A percentile compares a stretch with the other conserved stretches of the same genome.
Evolutionary conservation across 2,888 invertebrate genomes (phyloP).

Genomic region (Drosophila robusta): DNA sequence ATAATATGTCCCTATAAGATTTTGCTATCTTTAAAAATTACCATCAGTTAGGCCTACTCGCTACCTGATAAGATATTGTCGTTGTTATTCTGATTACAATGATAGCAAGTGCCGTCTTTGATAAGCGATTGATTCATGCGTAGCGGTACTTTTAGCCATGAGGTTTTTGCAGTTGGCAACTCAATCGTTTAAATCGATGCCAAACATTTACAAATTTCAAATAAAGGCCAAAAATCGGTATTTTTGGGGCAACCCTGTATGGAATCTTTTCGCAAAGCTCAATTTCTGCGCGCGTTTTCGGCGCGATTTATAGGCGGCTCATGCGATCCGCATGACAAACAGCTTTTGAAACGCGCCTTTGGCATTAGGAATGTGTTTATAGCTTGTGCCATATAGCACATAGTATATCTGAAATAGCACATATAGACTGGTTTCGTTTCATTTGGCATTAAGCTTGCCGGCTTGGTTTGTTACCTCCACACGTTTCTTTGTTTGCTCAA

Average conservation of each 20-base stretch:
- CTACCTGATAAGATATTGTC: conserved; percentile 55
- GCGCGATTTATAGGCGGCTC: conserved; percentile 37
- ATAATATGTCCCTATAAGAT: background rate
- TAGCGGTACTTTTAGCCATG: background rate
- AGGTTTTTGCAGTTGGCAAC: conserved; percentile 19
- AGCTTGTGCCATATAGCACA: conserved; percentile 30
- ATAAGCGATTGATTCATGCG: conserved; percentile 48
- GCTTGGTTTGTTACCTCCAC: conserved; percentile 20
- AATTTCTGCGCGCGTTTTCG: conserved; percentile 27
- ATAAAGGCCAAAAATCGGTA: conserved; percentile 29
- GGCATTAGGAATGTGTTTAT: conserved; percentile 60
- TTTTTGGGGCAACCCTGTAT: conserved; percentile 33
- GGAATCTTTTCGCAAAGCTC: conserved; percentile 35
- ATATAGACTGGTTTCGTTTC: conserved; percentile 48
- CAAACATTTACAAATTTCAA: conserved; percentile 22
- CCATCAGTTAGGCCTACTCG: background rate
- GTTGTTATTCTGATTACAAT: conserved; percentile 30
- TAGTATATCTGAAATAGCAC: conserved; percentile 12
- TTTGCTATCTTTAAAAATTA: background rate
- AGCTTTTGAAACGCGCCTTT: conserved; percentile 31
- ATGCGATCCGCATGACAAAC: conserved; percentile 46
- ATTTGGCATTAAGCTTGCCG: conserved; percentile 16
- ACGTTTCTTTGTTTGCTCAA: conserved; percentile 45
- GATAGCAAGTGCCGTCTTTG: conserved; percentile 32
- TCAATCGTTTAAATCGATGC: conserved; percentile 26